These are phyloP conservation scores for Ditula angustiorana DNA, from an alignment of 2,888 invertebrate species.

Conservation along the genomic window DNA sequence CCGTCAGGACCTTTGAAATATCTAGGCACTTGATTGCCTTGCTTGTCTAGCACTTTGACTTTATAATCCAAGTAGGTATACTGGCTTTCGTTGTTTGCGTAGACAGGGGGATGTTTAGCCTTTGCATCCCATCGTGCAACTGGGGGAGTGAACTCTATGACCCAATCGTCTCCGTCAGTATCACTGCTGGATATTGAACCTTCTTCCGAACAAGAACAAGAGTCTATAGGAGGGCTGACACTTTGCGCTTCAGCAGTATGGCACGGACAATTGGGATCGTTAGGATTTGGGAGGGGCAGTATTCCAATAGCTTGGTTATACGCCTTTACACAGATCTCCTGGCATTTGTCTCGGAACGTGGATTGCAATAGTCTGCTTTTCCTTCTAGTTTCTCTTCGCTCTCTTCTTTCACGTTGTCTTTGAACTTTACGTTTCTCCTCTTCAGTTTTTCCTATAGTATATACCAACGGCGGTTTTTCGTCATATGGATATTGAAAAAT, in stretches of 20 bases:
- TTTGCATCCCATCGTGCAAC: slow-evolving; percentile 69
- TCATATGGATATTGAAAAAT: slow-evolving; percentile 76
- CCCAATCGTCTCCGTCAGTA: slow-evolving; percentile 78
- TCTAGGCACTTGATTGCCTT: slow-evolving; percentile 72
- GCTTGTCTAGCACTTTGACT: slow-evolving; percentile 73
- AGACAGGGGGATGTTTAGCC: slow-evolving; percentile 66
- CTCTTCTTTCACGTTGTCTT: slow-evolving; percentile 69
- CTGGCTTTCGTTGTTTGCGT: slow-evolving; percentile 61
- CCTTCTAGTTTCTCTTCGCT: slow-evolving; percentile 73
- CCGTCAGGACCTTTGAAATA: slow-evolving; percentile 78
- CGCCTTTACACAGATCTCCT: slow-evolving; percentile 80
- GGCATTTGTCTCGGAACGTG: slow-evolving; percentile 76
- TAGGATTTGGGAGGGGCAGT: slow-evolving; percentile 70
- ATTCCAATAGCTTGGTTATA: slow-evolving; percentile 79
- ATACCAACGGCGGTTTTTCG: slow-evolving; percentile 72
- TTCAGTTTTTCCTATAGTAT: slow-evolving; percentile 74
- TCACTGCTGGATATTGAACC: slow-evolving; percentile 69
- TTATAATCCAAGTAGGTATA: slow-evolving; percentile 77
- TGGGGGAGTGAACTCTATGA: slow-evolving; percentile 76
- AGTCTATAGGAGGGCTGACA: slow-evolving; percentile 64
- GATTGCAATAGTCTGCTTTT: slow-evolving; percentile 74
- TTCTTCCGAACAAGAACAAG: slow-evolving; percentile 77
- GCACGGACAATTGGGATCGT: slow-evolving; percentile 75
- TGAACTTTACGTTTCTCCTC: slow-evolving; percentile 70
- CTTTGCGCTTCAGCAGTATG: slow-evolving; percentile 50